These are phyloP conservation scores for Tupaia tana DNA, from an alignment of 2,113 vertebrate species.

Conservation along the genomic window DNA sequence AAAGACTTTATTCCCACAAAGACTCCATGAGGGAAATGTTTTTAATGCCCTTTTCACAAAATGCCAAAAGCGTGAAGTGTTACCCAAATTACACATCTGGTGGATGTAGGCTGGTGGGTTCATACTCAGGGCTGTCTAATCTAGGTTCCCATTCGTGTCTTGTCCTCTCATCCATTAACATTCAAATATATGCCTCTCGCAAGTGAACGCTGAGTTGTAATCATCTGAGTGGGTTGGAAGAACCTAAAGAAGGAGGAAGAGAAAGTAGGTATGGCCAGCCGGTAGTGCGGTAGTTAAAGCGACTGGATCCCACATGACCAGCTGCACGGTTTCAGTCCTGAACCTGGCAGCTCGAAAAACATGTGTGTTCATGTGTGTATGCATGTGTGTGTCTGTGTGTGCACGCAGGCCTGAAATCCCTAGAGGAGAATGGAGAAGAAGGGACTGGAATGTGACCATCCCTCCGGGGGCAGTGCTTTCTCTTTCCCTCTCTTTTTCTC, in stretches of 20 bases:
- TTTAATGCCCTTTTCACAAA: not conserved
- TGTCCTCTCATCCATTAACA: not conserved
- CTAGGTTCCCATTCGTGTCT: not conserved
- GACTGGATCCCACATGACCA: too few species aligned
- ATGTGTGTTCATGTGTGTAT: too few species aligned
- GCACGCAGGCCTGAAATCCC: too few species aligned
- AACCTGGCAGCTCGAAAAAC: too few species aligned
- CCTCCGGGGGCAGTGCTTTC: too few species aligned
- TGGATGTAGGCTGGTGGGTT: not conserved
- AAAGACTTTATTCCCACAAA: not conserved
- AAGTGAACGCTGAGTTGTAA: not conserved
- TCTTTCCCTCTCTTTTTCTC: too few species aligned
- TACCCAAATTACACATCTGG: not conserved
- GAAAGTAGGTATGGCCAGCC: not conserved
- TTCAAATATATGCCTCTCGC: not conserved
- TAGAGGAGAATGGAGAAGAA: too few species aligned
- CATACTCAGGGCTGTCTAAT: not conserved
- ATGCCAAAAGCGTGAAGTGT: not conserved
- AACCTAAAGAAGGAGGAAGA: not conserved
- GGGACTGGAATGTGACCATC: too few species aligned
- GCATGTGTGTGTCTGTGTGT: too few species aligned
- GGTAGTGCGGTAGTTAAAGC: too few species aligned
- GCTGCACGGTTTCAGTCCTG: too few species aligned
- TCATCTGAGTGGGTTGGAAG: not conserved
- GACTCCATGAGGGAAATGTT: not conserved